These are phyloP conservation scores for Campoletis sonorensis DNA, from an alignment of 1,140 invertebrate species.

Conservation along the genomic window DNA sequence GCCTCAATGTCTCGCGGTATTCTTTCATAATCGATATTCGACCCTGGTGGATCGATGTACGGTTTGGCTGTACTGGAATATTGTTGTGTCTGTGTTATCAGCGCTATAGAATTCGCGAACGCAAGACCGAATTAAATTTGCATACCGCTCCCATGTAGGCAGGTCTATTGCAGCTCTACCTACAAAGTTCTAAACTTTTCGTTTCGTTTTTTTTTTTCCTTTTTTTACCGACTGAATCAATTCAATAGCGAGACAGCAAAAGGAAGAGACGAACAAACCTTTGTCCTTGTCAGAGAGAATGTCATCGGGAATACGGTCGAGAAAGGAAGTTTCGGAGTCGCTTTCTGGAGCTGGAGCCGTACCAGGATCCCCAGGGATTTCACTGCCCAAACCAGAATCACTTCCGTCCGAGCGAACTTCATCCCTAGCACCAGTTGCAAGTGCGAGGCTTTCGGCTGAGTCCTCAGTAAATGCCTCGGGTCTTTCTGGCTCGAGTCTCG, in stretches of 20 bases:
- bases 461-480: conserved; percentile 73
- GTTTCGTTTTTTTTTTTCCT: too few species aligned
- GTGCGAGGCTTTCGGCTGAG: conserved; percentile 71
- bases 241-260: not conserved
- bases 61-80: conserved; percentile 19
- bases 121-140: too few species aligned
- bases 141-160: not conserved
- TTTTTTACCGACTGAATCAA: too few species aligned
- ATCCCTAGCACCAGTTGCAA: conserved; percentile 68
- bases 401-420: conserved; percentile 85
- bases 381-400: conserved; percentile 86
- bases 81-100: conserved; percentile 15
- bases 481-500: conserved; percentile 66
- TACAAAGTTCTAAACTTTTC: too few species aligned
- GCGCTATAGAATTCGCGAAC: not conserved
- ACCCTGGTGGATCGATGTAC: conserved; percentile 38
- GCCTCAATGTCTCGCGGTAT: conserved; percentile 20
- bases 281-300: conserved; percentile 73
- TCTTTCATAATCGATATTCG: conserved; percentile 34
- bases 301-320: conserved; percentile 76
- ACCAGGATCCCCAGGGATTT: conserved; percentile 78
- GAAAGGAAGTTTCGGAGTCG: conserved; percentile 77
- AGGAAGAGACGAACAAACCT: conserved; percentile 45
- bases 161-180: too few species aligned
- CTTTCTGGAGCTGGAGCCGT: conserved; percentile 73